phyloP scores from a whole-genome alignment of 2,888 invertebrate species.

The Rhingia campestris region DNA sequence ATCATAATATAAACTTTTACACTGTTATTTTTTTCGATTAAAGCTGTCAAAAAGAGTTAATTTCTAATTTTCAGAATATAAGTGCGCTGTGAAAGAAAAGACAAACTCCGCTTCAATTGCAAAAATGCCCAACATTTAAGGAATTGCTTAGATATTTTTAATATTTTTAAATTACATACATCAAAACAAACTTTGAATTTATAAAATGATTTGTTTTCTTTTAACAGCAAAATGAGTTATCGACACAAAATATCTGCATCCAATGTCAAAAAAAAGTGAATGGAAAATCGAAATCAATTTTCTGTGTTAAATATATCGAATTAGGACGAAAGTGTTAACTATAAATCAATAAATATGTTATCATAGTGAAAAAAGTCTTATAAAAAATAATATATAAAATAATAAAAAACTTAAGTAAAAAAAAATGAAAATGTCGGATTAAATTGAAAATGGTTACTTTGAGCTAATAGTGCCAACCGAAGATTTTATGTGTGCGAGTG shows the following conservation, averaged over 20 bases:
- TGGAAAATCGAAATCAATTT: conserved; percentile 21
- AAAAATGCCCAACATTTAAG: no score
- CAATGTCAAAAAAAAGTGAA: conserved; percentile 49
- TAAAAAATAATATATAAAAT: conserved; percentile 10
- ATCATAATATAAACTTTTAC: no score
- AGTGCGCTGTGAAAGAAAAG: no score
- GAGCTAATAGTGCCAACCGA: conserved; percentile 56
- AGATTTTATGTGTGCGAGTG: conserved; percentile 66
- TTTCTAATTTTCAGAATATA: no score
- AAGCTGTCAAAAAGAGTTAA: no score
- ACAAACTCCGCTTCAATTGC: neutral
- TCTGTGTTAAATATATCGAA: conserved; percentile 22
- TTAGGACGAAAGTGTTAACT: neutral
- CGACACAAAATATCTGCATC: conserved; percentile 18
- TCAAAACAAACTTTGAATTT: neutral
- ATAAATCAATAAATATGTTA: conserved; percentile 45
- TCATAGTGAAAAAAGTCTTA: conserved; percentile 46
- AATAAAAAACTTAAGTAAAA: conserved; percentile 4
- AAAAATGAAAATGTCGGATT: conserved; percentile 70
- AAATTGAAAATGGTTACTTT: conserved; percentile 59
- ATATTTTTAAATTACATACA: neutral
- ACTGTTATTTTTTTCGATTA: no score
- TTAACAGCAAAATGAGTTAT: conserved; percentile 56
- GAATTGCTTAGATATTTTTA: neutral
- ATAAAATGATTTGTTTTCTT: conserved; percentile 14